Conservation (phyloP, 2,113 vertebrate species). For the Gymnorhina tibicen region DNA sequence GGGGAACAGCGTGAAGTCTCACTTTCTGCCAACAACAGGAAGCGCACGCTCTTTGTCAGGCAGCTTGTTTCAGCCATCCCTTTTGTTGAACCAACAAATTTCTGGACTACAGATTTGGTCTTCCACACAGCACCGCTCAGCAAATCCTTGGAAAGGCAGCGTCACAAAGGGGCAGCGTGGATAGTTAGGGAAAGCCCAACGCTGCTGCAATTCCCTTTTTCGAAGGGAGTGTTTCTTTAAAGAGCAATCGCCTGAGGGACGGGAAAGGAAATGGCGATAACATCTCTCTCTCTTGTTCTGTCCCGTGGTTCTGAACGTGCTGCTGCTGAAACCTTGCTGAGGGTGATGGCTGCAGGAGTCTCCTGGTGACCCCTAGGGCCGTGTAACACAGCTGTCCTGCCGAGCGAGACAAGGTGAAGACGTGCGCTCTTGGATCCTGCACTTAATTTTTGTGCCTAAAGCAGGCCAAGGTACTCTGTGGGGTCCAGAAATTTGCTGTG, state of each 20-base stretch:
- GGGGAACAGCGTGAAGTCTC: slow-evolving; percentile 38
- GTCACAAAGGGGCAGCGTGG: accelerated
- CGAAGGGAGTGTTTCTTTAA: neutral
- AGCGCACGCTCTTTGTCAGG: slow-evolving; percentile 6
- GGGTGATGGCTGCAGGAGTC: neutral
- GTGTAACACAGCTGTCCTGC: accelerated
- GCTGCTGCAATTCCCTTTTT: neutral
- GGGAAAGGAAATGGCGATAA: neutral
- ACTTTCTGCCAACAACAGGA: slow-evolving; percentile 66
- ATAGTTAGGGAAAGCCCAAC: accelerated
- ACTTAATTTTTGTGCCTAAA: neutral
- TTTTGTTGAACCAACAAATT: neutral
- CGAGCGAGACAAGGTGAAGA: accelerated
- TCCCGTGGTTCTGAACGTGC: neutral
- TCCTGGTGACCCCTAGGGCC: neutral
- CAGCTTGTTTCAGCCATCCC: slow-evolving; percentile 1
- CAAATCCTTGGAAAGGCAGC: neutral
- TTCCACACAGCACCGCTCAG: accelerated
- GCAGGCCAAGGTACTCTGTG: neutral
- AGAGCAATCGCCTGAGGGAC: neutral
- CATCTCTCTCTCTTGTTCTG: neutral
- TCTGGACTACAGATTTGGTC: neutral
- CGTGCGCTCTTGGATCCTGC: accelerated
- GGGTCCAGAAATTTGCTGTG: neutral
- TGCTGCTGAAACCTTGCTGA: neutral